Evolutionary conservation across 2,113 vertebrate species (phyloP).

Genomic region (Uria lomvia): DNA sequence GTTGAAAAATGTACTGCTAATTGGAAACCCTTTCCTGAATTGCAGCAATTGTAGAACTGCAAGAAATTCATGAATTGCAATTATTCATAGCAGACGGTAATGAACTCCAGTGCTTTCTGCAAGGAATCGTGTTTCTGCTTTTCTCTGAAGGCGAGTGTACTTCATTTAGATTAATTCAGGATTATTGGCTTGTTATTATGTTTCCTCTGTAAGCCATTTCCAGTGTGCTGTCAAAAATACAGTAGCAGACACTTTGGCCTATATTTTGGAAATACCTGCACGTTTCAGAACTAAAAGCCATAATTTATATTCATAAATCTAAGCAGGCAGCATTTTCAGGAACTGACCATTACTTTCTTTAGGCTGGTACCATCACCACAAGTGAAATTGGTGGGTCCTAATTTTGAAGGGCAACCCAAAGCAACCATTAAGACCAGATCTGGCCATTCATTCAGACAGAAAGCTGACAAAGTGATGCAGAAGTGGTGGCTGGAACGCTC

Average conservation of each 20-base stretch:
- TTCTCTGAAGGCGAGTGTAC: neutral
- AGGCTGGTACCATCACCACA: neutral
- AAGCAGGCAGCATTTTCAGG: neutral
- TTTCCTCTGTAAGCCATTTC: neutral
- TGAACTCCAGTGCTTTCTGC: neutral
- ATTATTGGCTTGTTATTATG: neutral
- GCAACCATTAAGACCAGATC: neutral
- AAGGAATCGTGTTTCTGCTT: neutral
- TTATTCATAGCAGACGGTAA: constrained; percentile 29
- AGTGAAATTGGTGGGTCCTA: neutral
- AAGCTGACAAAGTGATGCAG: neutral
- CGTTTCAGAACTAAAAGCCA: neutral
- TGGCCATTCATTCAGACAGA: neutral
- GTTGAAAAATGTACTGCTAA: neutral
- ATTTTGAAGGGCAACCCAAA: neutral
- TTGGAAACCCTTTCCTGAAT: neutral
- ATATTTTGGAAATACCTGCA: neutral
- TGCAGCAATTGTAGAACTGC: neutral
- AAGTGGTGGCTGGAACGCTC: neutral
- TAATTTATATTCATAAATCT: neutral
- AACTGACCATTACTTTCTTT: neutral
- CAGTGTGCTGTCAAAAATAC: neutral
- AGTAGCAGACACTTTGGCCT: neutral
- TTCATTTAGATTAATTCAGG: constrained; percentile 33
- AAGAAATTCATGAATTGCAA: neutral